These are phyloP conservation scores for Emesis russula DNA, from an alignment of 2,888 invertebrate species.

Conservation along the genomic window DNA sequence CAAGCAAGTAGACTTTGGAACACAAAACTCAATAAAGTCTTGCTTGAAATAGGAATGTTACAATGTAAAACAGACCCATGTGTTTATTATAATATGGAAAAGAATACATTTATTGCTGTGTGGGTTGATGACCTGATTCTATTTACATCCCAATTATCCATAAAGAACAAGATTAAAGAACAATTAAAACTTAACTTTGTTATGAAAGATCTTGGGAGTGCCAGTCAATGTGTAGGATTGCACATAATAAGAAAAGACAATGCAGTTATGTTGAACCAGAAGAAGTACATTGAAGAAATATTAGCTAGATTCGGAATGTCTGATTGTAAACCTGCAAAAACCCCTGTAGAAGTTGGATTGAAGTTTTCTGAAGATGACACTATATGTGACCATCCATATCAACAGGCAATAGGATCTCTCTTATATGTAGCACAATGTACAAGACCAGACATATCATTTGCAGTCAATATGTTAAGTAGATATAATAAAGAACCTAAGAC, in stretches of 20 bases:
- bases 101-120: conserved; percentile 60
- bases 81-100: conserved; percentile 59
- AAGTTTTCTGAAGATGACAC: background rate
- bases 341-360: conserved; percentile 29
- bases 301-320: conserved; percentile 64
- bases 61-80: conserved; percentile 64
- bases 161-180: conserved; percentile 20
- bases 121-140: conserved; percentile 68
- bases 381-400: no score
- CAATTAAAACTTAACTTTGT: conserved; percentile 51
- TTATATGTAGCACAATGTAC: no score
- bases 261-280: conserved; percentile 63
- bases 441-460: background rate
- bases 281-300: conserved; percentile 81
- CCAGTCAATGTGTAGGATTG: background rate
- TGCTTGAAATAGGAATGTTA: conserved; percentile 51
- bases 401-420: no score
- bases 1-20: conserved; percentile 64
- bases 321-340: conserved; percentile 32
- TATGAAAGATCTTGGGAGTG: background rate
- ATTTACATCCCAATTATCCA: conserved; percentile 36
- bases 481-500: background rate
- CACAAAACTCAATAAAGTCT: conserved; percentile 37
- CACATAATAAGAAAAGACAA: background rate
- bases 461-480: background rate